Base-by-base conservation (phyloP, 2,888 invertebrate species). In the Prionchulus punctatus region DNA sequence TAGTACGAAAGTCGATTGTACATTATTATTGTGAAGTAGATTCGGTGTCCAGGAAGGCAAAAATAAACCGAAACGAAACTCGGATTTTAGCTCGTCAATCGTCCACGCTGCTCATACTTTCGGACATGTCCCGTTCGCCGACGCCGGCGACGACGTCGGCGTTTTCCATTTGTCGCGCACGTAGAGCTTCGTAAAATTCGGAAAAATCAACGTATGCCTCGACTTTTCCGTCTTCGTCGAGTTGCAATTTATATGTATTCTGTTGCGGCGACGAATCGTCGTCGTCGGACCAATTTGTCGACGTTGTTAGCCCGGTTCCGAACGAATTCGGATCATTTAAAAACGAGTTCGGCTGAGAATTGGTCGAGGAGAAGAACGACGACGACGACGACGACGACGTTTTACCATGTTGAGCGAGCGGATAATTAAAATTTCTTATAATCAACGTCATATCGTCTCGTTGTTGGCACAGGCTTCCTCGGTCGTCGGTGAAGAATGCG, bases 391-490 rank as follows among this genome's bases (percentile, higher is more conserved):
- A 79, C 0, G 84, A 81, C 25, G 86, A 73, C 0, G 83, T 79
- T n/a, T n/a, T n/a, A n/a, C n/a, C n/a, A n/a, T n/a, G n/a, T 66
- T 82, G 86, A 67, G 85, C 86, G 65, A 90, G 47, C 88, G 77
- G 25, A 71, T 53, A 2, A 59, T 67, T 67, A 62, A 72, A 71
- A 61, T 69, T 71, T 52, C 72, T 62, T 55, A 91, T 82, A 0
- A 90, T 70, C 25, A 91, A 75, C 0, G 88, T 86, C 67, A 88
- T 85, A 65, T 89, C 88, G 21, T 86, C 86, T 36, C 86, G 78
- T 45, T 82, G 81, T 55, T 73, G 72, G 58, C 72, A 72, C 58
- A 23, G 54, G 1, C 73, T 69, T 57, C 73, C 75, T 21, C 26
- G 51, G 27, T 55, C n/a, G 7, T 12, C 26, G 43, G 66, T 79